Percentiles rank a stretch among this genome's conserved stretches.
These are phyloP conservation scores for Notodonta dromedarius DNA, from an alignment of 2,888 invertebrate genomes.

Conservation along the genomic window DNA sequence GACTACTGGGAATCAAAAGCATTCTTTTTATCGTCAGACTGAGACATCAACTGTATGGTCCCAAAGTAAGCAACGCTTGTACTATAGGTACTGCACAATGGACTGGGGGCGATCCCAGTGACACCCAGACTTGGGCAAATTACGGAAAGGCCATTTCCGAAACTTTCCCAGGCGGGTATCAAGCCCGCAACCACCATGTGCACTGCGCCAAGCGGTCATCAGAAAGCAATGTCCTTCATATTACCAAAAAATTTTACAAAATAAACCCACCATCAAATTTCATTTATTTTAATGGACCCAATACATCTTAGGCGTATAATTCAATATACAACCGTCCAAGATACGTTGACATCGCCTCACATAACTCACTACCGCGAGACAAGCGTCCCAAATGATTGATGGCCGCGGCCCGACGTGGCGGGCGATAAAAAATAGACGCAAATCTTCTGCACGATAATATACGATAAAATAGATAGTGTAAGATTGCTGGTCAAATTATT, in stretches of 20 bases:
- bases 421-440: not conserved
- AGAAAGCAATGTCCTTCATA: too few relatives aligned
- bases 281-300: not conserved
- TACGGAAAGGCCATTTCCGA: too few relatives aligned
- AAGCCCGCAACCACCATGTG: too few relatives aligned
- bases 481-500: not conserved
- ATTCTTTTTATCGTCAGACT: too few relatives aligned
- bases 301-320: slow-evolving; percentile 1
- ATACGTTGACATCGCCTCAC: slow-evolving; percentile 3
- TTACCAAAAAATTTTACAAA: not conserved
- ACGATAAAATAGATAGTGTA: not conserved
- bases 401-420: not conserved
- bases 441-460: not conserved
- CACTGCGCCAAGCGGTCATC: too few relatives aligned
- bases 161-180: too few relatives aligned
- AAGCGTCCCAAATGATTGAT: slow-evolving; percentile 1
- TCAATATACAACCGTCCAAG: slow-evolving; percentile 3
- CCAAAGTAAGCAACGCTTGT: too few relatives aligned
- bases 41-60: too few relatives aligned
- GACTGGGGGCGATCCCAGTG: too few relatives aligned
- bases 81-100: too few relatives aligned
- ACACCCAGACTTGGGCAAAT: too few relatives aligned
- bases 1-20: too few relatives aligned
- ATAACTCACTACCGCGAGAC: slow-evolving; percentile 3
- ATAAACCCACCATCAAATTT: not conserved